These are phyloP conservation scores for Cuculus canorus DNA, from an alignment of 2,797 vertebrate species.

Conservation along the genomic window DNA sequence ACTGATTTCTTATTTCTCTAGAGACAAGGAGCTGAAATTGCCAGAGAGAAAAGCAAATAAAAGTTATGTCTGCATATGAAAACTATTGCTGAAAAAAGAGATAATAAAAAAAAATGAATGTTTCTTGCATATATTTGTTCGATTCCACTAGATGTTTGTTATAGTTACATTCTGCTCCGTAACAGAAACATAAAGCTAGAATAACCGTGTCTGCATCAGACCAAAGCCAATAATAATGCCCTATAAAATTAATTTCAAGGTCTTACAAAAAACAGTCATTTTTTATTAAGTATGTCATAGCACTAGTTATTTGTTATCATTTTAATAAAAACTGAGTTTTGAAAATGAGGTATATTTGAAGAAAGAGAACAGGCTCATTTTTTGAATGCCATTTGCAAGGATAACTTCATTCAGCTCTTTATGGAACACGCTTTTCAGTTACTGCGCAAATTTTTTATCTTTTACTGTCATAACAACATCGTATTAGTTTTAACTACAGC, in stretches of 20 bases:
- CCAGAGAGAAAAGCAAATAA: slow-evolving; percentile 4
- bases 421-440: neutral
- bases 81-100: neutral
- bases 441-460: neutral
- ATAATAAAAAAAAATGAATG: slow-evolving; percentile 24
- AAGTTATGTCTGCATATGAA: neutral
- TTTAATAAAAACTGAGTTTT: neutral
- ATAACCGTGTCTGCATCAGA: neutral
- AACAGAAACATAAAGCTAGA: neutral
- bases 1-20: slow-evolving; percentile 25
- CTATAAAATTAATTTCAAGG: slow-evolving; percentile 8
- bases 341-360: neutral
- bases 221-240: neutral
- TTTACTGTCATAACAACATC: neutral
- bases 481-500: neutral
- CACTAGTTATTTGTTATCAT: neutral
- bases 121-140: slow-evolving; percentile 15
- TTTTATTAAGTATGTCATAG: neutral
- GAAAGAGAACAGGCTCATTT: neutral
- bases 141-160: slow-evolving; percentile 14
- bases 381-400: neutral
- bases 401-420: neutral
- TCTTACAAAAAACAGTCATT: neutral
- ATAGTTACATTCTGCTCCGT: neutral
- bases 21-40: neutral